Conservation (phyloP, 2,797 vertebrate genomes). For the Hemibagrus guttatus region DNA sequence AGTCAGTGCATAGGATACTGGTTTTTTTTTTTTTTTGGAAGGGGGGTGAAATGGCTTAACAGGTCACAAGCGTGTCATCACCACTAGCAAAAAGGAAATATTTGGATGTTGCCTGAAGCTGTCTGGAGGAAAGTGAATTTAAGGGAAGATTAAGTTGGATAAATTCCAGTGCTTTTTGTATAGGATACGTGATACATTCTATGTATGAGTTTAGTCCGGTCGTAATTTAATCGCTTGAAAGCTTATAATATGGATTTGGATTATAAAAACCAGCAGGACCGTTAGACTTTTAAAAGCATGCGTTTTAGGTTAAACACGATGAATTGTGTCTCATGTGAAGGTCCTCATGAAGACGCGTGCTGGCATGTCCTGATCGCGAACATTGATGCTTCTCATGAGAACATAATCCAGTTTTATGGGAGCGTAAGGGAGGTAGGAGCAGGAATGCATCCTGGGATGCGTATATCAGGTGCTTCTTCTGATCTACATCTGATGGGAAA, state of each 20-base stretch:
- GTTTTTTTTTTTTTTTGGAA: too few species aligned
- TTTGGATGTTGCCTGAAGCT: conserved; percentile 24
- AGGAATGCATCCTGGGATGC: neutral
- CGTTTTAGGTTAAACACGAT: neutral
- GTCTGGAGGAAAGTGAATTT: neutral
- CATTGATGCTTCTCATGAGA: conserved; percentile 16
- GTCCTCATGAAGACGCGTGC: neutral
- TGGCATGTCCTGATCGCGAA: neutral
- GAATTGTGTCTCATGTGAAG: neutral
- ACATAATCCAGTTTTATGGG: conserved; percentile 24
- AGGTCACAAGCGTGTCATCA: conserved; percentile 12
- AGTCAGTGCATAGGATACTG: neutral
- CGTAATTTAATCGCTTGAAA: neutral
- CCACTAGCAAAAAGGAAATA: conserved; percentile 59
- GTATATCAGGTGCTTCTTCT: conserved; percentile 12
- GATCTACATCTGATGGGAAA: neutral
- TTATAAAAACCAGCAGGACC: neutral
- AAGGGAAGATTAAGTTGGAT: neutral
- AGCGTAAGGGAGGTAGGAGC: conserved; percentile 17
- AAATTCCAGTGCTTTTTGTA: neutral
- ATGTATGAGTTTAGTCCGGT: neutral
- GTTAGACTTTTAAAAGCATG: neutral
- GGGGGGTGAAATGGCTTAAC: neutral
- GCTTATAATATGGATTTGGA: neutral
- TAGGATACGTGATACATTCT: neutral